Evolutionary conservation across 2,888 invertebrate genomes (phyloP), one percentile per base, ranked within the genome.

Genomic region (Xanthorhoe designata): DNA sequence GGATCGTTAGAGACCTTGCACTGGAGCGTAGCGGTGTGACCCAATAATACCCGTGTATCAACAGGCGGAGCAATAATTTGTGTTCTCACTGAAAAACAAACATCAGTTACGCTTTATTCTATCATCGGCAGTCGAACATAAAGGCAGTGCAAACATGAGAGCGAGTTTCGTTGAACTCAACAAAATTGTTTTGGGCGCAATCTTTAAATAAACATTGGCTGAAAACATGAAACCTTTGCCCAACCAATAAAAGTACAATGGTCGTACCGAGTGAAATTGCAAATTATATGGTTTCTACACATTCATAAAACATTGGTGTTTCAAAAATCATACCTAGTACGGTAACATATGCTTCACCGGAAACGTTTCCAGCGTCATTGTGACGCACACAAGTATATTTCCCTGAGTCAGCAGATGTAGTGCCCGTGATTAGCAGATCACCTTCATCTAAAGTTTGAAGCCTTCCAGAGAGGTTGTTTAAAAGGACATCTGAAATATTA

Each of bases 1-100:
- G 97, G 96, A 90, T 99, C 99, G 81, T 97, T 97, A 45, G 97
- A 97, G 68, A 99, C 97, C 93, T 97, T 98, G 92, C 99, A 99
- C 83, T 98, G 98, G 74, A 99, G 93, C 53, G 97, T 97, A 13
- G 99, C 98, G 59, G 98, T 98, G 76, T 98, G 97, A 19, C 99
- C 99, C 69, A 99, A 95, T 70, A 99, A 95, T 24, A 98, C 98
- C 71, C 97, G 96, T 29, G 98, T 97, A 86, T 98, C 98, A 70
- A 97, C 97, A 60, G 99, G 99, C 61, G 98, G 98, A 77, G 97
- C 97, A 71, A 98, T 96, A 79, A 99, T 98, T 93, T 98, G 97
- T 9, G 98, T 98, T 78, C 98, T 95, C 82, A 98, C 99, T 97
- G 91, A 71, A 87, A 85, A 75, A 72, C 69, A 59, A 75, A 73